phyloP scores from a whole-genome alignment of 2,797 vertebrate genomes.

The Apodemus agrarius region DNA sequence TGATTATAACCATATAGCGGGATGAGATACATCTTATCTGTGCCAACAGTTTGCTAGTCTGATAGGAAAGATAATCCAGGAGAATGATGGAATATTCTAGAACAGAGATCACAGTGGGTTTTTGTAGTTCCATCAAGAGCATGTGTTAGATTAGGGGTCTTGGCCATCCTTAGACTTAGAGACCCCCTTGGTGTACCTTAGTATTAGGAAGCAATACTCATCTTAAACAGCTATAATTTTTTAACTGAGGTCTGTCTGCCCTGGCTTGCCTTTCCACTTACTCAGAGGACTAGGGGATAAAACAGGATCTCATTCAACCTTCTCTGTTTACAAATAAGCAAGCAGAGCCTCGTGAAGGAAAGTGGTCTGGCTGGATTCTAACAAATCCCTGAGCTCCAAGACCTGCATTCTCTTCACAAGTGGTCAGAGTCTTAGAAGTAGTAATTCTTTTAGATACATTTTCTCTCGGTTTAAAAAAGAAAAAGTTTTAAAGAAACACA shows the following conservation, averaged over 20 bases:
- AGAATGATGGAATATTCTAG: background rate
- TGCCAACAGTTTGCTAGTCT: conserved; percentile 3
- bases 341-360: background rate
- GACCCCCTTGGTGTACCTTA: background rate
- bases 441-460: conserved; percentile 17
- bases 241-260: conserved; percentile 28
- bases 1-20: background rate
- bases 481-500: conserved; percentile 32
- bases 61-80: background rate
- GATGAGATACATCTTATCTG: background rate
- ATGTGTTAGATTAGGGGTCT: background rate
- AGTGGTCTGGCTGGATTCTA: background rate
- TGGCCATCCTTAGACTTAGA: background rate
- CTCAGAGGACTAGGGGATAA: background rate
- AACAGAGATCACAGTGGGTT: background rate
- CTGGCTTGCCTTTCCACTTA: conserved; percentile 19
- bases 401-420: background rate
- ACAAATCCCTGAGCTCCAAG: background rate
- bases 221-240: background rate
- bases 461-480: conserved; percentile 16
- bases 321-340: conserved; percentile 38
- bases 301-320: conserved; percentile 5
- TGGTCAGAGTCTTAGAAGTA: background rate
- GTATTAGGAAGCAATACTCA: background rate
- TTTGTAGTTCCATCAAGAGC: background rate